Evolutionary conservation across 2,113 vertebrate species (phyloP), one percentile per base, ranked within the genome.

Genomic region (Choloepus hoffmanni): DNA sequence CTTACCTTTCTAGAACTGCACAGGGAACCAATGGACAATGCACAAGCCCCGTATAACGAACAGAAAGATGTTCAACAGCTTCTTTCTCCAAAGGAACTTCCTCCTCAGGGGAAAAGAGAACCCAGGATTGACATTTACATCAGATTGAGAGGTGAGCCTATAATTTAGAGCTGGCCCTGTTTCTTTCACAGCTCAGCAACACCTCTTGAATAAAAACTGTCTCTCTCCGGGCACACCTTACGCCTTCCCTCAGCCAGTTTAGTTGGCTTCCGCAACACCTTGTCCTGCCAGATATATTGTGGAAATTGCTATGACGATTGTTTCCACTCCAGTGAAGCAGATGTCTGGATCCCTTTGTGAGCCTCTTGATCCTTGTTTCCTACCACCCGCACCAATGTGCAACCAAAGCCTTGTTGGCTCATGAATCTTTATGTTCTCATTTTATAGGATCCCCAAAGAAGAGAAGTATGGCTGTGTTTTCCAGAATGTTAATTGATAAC

Each of bases 401-500:
- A 84, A 53, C 86, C 55, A 53, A 65, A 76, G 81, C n/a, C 45
- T 95, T 92, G 62, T 67, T 93, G 90, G 77, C 79, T 96, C 63
- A 90, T 93, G 76, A 96, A 90, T 93, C 48, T 92, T 94, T 95
- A 84, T 79, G 77, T 79, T 87, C 76, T 90, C 87, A 65, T 95
- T 95, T 96, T 97, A 84, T 67, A 73, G 76, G 48, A 40, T 92
- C 21, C 85, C 76, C 76, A 93, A 93, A 78, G 92, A 95, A 82
- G 67, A 76, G 85, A 62, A 81, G 13, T 90, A 73, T 82, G 81
- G 33, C 53, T 86, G 43, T 92, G 76, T 62, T 87, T 94, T 88
- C 87, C 81, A 96, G 89, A 90, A 92, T 87, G 72, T 90, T 94
- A 83, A 96, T 90, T 94, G 85, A 73, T 87, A 92, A 90, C 74